These are phyloP conservation scores for Tetranychus piercei DNA, from an alignment of 2,888 invertebrate species.

Conservation along the genomic window DNA sequence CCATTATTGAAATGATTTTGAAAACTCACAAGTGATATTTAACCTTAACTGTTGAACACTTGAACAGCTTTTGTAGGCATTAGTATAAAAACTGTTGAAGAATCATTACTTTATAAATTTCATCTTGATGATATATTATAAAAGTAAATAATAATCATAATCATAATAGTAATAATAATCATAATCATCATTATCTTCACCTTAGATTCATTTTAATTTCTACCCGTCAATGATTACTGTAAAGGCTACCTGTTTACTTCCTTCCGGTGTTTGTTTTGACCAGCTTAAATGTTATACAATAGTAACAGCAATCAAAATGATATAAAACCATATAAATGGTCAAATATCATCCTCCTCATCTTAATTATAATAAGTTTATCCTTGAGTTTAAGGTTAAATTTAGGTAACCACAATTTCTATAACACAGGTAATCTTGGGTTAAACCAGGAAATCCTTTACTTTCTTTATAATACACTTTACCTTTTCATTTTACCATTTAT, in stretches of 20 bases:
- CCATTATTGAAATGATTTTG: neutral
- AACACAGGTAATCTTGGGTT: neutral
- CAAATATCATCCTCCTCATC: neutral
- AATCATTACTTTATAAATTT: no score
- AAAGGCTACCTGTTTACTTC: neutral
- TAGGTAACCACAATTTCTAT: neutral
- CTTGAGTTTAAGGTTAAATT: neutral
- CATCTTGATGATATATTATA: no score
- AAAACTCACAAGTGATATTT: no score
- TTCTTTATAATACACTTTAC: neutral
- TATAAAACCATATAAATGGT: neutral
- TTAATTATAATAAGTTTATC: neutral
- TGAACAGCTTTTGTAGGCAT: no score
- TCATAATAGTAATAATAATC: no score
- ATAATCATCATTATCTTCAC: no score
- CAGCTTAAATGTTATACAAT: neutral
- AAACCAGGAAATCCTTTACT: neutral
- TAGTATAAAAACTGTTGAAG: no score
- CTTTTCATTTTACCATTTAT: no score
- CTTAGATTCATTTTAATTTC: no score
- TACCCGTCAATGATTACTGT: no score
- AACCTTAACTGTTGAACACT: no score
- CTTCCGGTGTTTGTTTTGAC: neutral
- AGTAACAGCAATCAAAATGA: neutral
- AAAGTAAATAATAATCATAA: no score